Evolutionary conservation across 2,888 invertebrate species (phyloP).

Genomic region (Dione juno): DNA sequence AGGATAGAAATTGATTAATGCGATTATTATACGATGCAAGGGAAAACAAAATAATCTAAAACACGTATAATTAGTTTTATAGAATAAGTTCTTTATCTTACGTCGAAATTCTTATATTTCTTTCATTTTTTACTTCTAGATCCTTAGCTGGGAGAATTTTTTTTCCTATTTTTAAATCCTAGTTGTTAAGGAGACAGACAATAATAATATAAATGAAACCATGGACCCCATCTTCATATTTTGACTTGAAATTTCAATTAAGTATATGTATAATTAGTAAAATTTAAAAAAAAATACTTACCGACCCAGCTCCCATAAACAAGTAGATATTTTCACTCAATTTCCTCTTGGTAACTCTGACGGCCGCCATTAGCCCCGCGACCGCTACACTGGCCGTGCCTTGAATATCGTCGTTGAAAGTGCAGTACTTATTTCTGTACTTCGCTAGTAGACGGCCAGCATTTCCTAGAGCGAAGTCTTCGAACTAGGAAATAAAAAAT

Average conservation of each 20-base stretch:
- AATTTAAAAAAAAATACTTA: conserved; percentile 61
- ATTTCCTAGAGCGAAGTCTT: conserved; percentile 98
- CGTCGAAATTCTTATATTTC: no score
- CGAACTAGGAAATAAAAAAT: conserved; percentile 87
- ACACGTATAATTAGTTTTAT: no score
- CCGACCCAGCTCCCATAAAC: conserved; percentile 94
- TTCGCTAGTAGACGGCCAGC: conserved; percentile 97
- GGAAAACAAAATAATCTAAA: no score
- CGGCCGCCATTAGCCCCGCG: conserved; percentile 93
- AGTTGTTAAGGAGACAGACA: no score
- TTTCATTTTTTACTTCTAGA: no score
- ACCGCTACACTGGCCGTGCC: conserved; percentile 98
- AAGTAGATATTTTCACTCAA: conserved; percentile 94
- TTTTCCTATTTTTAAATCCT: no score
- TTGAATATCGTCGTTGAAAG: conserved; percentile 99
- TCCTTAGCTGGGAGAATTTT: no score
- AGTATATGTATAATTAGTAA: not conserved
- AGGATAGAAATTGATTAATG: no score
- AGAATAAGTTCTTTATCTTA: no score
- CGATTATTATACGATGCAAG: no score
- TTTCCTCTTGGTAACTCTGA: conserved; percentile 89
- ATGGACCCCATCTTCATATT: no score
- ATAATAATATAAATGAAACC: no score
- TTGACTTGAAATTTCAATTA: not conserved
- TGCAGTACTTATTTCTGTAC: conserved; percentile 95